These are phyloP conservation scores for Sebastes steindachneri DNA, from an alignment of 2,797 vertebrate species.

Conservation along the genomic window DNA sequence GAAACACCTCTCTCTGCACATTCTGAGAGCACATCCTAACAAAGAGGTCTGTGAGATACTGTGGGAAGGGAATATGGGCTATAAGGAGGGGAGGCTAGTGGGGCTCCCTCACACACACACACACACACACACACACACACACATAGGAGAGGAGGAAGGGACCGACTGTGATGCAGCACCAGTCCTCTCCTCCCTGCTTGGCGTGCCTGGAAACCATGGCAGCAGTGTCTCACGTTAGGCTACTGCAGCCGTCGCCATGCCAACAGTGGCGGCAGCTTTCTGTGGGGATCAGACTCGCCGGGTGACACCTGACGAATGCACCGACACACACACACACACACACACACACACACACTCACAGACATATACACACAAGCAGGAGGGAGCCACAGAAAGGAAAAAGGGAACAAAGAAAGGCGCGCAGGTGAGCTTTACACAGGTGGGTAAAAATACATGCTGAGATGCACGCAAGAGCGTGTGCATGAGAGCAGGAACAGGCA, in stretches of 20 bases:
- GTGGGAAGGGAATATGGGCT: constrained; percentile 8
- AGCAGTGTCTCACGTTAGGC: constrained; percentile 70
- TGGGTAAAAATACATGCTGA: constrained; percentile 55
- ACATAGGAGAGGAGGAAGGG: constrained; percentile 23
- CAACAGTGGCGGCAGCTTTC: constrained; percentile 80
- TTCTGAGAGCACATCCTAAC: constrained; percentile 24
- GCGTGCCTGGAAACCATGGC: constrained; percentile 84
- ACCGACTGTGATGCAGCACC: constrained; percentile 62
- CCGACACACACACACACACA: not conserved
- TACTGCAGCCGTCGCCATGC: constrained; percentile 82
- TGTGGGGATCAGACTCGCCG: constrained; percentile 66
- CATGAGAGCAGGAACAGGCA: constrained; percentile 23
- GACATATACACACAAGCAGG: constrained; percentile 1
- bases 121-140: constrained; percentile 23
- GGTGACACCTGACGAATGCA: constrained; percentile 77
- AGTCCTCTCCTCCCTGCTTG: constrained; percentile 66
- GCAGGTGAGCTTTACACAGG: constrained; percentile 51
- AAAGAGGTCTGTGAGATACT: constrained; percentile 44
- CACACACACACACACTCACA: not conserved
- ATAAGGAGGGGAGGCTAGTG: not conserved
- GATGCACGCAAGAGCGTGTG: constrained; percentile 30
- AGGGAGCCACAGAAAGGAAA: constrained; percentile 34
- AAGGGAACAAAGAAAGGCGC: constrained; percentile 50
- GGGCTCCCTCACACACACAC: not conserved
- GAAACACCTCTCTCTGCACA: constrained; percentile 16